These are phyloP conservation scores for Cheumatopsyche charites DNA, from an alignment of 1,140 invertebrate species.

Conservation along the genomic window DNA sequence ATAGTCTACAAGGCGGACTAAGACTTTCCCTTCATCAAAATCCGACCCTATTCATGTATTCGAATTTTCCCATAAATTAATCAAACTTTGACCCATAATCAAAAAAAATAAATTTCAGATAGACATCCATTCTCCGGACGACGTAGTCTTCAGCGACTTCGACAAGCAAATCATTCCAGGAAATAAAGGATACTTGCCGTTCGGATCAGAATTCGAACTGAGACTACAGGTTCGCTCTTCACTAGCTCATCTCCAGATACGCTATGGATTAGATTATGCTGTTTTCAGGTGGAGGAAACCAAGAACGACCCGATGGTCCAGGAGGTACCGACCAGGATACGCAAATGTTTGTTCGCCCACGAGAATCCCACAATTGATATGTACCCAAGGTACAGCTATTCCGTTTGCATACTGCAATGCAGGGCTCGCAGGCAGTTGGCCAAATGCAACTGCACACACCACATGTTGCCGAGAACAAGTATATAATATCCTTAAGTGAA, in stretches of 20 bases:
- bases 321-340: conserved; percentile 50
- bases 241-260: not conserved
- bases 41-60: too few species aligned
- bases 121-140: conserved; percentile 43
- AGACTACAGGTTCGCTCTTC: conserved; percentile 29
- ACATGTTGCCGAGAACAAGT: conserved; percentile 58
- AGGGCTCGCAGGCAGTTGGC: conserved; percentile 54
- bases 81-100: too few species aligned
- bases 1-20: too few species aligned
- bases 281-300: conserved; percentile 53
- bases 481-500: not conserved
- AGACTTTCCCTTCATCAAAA: too few species aligned
- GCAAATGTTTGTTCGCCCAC: conserved; percentile 56
- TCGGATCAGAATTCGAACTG: conserved; percentile 40
- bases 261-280: not conserved
- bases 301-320: conserved; percentile 55
- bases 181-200: conserved; percentile 35
- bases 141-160: conserved; percentile 42
- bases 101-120: too few species aligned
- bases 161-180: conserved; percentile 41
- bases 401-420: conserved; percentile 64
- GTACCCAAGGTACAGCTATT: conserved; percentile 61
- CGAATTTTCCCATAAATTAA: too few species aligned
- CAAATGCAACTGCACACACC: conserved; percentile 63
- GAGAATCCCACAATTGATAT: conserved; percentile 52